Conservation (phyloP, 2,888 invertebrate species). For the Pollenia labialis region DNA sequence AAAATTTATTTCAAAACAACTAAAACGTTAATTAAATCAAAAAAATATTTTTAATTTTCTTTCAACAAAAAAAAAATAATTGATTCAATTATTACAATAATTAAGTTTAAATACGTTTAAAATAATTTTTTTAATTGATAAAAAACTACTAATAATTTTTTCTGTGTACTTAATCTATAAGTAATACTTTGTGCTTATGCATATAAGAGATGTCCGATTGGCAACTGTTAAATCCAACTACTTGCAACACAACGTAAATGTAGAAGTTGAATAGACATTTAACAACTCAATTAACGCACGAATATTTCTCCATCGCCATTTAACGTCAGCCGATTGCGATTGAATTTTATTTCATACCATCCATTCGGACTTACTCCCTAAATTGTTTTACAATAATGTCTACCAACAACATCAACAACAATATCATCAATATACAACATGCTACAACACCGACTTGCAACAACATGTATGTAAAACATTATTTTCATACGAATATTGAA, state of each 20-base stretch:
- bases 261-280: conserved; percentile 76
- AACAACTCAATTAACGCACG: conserved; percentile 78
- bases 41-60: no score
- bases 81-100: no score
- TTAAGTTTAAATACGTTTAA: no score
- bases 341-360: conserved; percentile 34
- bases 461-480: conserved; percentile 63
- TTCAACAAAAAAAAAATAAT: no score
- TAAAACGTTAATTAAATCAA: no score
- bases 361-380: conserved; percentile 38
- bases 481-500: conserved; percentile 49
- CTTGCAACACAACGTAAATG: conserved; percentile 28
- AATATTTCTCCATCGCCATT: conserved; percentile 67
- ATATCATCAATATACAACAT: conserved; percentile 2
- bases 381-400: conserved; percentile 60
- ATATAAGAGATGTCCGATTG: no score
- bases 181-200: no score
- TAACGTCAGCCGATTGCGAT: conserved; percentile 64
- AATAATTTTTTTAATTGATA: no score
- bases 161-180: no score
- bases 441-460: conserved; percentile 8
- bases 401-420: conserved; percentile 20
- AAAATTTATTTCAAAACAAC: no score
- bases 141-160: no score
- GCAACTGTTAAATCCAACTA: conserved; percentile 31